Percentiles rank a stretch among this genome's conserved stretches.
Evolutionary conservation across 1,140 invertebrate species (phyloP).

Genomic region (Drosophila tani): DNA sequence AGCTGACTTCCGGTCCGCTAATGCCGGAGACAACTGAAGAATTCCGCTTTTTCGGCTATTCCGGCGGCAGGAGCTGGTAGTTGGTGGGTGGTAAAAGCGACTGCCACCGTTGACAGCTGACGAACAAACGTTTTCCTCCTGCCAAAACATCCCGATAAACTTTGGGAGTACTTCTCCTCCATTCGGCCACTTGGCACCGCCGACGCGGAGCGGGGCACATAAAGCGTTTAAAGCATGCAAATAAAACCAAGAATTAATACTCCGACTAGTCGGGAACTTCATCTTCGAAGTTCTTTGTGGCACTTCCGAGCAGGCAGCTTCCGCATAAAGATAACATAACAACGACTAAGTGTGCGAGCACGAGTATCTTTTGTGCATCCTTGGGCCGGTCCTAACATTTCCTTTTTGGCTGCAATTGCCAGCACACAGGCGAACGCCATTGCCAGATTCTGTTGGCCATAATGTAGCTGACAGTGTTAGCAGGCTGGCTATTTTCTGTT

Average conservation of each 20-base stretch:
- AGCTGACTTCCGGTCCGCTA: slow-evolving; percentile 61
- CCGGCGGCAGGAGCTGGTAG: slow-evolving; percentile 6
- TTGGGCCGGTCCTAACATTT: slow-evolving; percentile 51
- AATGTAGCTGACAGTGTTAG: slow-evolving; percentile 7
- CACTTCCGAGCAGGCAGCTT: slow-evolving; percentile 71
- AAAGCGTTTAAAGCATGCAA: slow-evolving; percentile 58
- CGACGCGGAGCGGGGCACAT: too few relatives aligned
- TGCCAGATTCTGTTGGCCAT: slow-evolving; percentile 30
- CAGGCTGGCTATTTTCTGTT: neutral
- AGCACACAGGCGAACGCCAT: slow-evolving; percentile 33
- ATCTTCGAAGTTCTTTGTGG: slow-evolving; percentile 57
- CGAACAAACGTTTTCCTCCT: slow-evolving; percentile 31
- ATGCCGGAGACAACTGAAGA: slow-evolving; percentile 57
- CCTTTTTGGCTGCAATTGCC: slow-evolving; percentile 51
- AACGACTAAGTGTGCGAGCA: slow-evolving; percentile 40
- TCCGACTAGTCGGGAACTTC: slow-evolving; percentile 50
- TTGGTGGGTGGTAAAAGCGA: slow-evolving; percentile 10
- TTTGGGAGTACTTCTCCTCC: slow-evolving; percentile 40
- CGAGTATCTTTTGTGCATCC: slow-evolving; percentile 54
- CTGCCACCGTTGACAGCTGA: slow-evolving; percentile 59
- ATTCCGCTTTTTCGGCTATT: slow-evolving; percentile 27
- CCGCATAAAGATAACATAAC: slow-evolving; percentile 67
- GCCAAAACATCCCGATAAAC: slow-evolving; percentile 51
- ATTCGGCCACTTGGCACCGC: slow-evolving; percentile 34
- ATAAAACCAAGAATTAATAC: slow-evolving; percentile 52